phyloP scores from a whole-genome alignment of 2,797 vertebrate genomes.

The Gorsachius magnificus region DNA sequence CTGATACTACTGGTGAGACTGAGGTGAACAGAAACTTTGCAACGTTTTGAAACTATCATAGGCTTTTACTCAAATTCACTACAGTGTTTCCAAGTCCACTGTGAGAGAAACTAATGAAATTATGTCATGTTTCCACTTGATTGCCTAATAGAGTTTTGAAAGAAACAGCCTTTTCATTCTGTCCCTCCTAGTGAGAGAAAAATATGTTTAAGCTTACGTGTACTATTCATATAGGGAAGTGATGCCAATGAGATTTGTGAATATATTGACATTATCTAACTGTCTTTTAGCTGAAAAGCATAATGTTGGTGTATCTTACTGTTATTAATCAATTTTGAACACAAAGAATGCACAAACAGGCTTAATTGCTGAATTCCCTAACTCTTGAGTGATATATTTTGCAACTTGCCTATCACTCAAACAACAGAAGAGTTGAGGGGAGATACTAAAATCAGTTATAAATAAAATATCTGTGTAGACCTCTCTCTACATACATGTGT shows the following conservation, averaged over 20 bases:
- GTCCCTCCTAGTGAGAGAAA: background rate
- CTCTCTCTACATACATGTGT: background rate
- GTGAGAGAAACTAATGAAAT: background rate
- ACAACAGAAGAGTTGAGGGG: slow-evolving; percentile 26
- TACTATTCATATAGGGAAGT: background rate
- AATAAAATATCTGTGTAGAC: slow-evolving; percentile 1
- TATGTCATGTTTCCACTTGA: slow-evolving; percentile 4
- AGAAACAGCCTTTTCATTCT: slow-evolving; percentile 3
- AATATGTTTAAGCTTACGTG: background rate
- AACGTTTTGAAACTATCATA: background rate
- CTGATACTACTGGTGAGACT: background rate
- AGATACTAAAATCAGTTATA: slow-evolving; percentile 46
- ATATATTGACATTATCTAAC: slow-evolving; percentile 41
- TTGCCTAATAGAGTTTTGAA: slow-evolving; percentile 1
- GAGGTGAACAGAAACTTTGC: background rate
- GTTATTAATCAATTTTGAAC: slow-evolving; percentile 59
- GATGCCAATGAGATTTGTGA: slow-evolving; percentile 28
- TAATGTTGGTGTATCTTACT: background rate
- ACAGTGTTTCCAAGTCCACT: background rate
- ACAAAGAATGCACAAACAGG: slow-evolving; percentile 30
- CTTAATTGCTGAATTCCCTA: slow-evolving; percentile 41
- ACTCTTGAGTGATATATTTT: slow-evolving; percentile 52
- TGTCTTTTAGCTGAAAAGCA: slow-evolving; percentile 24
- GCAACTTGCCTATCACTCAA: slow-evolving; percentile 55
- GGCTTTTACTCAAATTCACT: background rate